phyloP scores from a whole-genome alignment of 2,113 vertebrate species.

The Psophia crepitans region DNA sequence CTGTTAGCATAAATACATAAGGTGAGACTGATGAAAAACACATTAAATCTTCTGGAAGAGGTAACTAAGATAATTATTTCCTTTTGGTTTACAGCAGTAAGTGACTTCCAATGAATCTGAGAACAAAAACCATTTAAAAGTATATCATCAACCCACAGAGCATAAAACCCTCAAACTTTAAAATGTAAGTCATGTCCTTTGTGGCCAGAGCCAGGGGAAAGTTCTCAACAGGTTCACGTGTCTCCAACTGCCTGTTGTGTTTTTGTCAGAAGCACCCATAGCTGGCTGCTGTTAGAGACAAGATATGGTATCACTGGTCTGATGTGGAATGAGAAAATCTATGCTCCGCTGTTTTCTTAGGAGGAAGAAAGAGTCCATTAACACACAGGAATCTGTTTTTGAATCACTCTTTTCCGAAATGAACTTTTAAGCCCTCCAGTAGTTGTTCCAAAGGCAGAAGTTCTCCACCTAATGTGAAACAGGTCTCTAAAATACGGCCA shows the following conservation, averaged over 20 bases:
- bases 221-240: not conserved
- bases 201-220: fast-evolving
- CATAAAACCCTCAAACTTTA: not conserved
- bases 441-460: not conserved
- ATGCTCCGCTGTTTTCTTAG: not conserved
- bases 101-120: not conserved
- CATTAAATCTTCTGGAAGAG: not conserved
- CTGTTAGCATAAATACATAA: not conserved
- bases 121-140: not conserved
- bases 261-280: not conserved
- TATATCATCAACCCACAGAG: not conserved
- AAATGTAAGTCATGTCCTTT: not conserved
- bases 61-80: not conserved
- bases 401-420: not conserved
- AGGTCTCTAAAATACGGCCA: not conserved
- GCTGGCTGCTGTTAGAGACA: not conserved
- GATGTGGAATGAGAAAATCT: not conserved
- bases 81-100: not conserved
- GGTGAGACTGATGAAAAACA: not conserved
- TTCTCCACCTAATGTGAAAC: slow-evolving; percentile 36
- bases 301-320: not conserved
- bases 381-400: not conserved
- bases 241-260: fast-evolving
- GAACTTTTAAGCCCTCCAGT: not conserved
- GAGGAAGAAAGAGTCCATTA: not conserved